Evolutionary conservation across 1,140 invertebrate genomes (phyloP), one percentile per base, ranked within the genome.

Genomic region (Tetranychus cinnabarinus): DNA sequence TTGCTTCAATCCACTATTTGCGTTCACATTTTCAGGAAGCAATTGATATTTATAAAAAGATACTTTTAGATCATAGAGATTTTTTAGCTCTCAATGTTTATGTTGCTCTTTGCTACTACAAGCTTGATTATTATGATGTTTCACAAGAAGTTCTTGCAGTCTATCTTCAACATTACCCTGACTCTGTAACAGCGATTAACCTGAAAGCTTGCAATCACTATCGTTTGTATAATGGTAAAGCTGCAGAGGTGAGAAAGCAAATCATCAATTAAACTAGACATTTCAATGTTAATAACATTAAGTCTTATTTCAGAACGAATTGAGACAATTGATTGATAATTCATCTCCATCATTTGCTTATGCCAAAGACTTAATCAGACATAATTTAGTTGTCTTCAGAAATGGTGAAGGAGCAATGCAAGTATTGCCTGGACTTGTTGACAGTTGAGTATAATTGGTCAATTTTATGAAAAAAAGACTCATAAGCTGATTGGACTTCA

Each of bases 21-120:
- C 77, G 91, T 46, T 84, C 84, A 46, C 91, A 97, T 72, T 97
- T 96, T 72, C 91, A 97, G 73, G 93, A 97, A 74, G 91, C 95
- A 34, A 97, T 97, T 66, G 93, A 98, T 73, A 90, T 97, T 66
- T 99, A 99, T 70, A 99, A 98, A 73, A 80, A 88, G 64, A 80
- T 97, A 57, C 74, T 97, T 15, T 71, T 92, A 1, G 88, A 91
- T 95, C 74, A 83, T 86, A 90, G 89, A 67, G 84, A 91, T 58
- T 92, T 83, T 72, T 73, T 93, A 66, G 93, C 93, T 7, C 72
- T 98, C 54, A 96, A 97, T 74, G 89, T 97, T 8, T 98, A 98
- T 72, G 83, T 97, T 60, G 95, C 92, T 0, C 73, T 97, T 8
- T 97, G 93, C 68, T 97, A 97, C 71, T 97, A 97, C 71, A 97